These are phyloP conservation scores for Neotragus moschatus DNA, from an alignment of 2,113 vertebrate genomes.

Conservation along the genomic window DNA sequence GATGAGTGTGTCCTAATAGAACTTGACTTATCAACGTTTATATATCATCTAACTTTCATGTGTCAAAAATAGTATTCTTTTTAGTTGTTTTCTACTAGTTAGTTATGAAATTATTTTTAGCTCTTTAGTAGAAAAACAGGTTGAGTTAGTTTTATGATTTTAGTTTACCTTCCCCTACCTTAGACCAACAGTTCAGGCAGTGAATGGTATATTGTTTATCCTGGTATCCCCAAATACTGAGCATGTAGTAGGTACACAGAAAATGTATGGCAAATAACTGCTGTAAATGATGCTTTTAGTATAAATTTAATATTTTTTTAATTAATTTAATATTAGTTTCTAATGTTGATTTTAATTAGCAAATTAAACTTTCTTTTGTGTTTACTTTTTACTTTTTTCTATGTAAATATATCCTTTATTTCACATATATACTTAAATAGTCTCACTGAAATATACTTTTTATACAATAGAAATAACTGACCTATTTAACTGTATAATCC, in stretches of 20 bases:
- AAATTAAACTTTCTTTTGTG: background rate
- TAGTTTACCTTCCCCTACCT: background rate
- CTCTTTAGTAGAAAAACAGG: background rate
- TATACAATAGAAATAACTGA: background rate
- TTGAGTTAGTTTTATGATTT: background rate
- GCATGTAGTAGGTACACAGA: background rate
- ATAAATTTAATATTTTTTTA: background rate
- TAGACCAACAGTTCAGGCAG: background rate
- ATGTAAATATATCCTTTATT: background rate
- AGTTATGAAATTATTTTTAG: background rate
- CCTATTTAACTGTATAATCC: background rate
- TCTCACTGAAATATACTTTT: background rate
- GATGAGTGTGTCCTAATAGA: background rate
- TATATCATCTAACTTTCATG: background rate
- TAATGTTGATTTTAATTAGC: background rate
- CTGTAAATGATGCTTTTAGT: background rate
- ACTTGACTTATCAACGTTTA: background rate
- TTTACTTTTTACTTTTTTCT: background rate
- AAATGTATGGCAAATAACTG: background rate
- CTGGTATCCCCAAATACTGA: background rate
- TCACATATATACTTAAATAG: background rate
- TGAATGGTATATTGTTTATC: background rate
- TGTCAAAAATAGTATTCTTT: background rate
- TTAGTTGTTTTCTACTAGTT: background rate
- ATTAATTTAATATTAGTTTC: background rate